Base-by-base conservation (phyloP, 2,113 vertebrate species). In the Heterocephalus glaber region DNA sequence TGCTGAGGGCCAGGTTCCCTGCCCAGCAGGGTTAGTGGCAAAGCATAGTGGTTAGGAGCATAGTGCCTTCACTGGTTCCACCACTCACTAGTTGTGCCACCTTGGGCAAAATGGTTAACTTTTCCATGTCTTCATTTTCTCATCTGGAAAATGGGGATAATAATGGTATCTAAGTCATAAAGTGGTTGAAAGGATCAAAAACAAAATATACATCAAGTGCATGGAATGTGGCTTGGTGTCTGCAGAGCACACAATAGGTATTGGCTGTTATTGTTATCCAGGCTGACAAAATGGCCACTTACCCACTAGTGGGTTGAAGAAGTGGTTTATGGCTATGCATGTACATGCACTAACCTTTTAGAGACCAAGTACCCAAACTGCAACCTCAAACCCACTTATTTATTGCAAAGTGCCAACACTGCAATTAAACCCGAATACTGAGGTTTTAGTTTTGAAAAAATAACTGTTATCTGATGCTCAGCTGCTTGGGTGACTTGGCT, bases 121-220 rank as follows among this genome's bases (percentile, higher is more conserved):
- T 90, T 92, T 20, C 33, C 11, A 12, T 49, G 26, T 35, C 72
- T 94, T 95, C 4, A 35, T 89, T 97, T 94, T 61, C 52, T 86
- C 33, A 96, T 79, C 26, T 77, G 28, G 24, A 66, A 86, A 92
- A 81, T 85, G 12, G 19, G 7, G 4, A 44, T 84, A 84, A 66
- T 70, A 58, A 63, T 44, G 38, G 17, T 60, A 84, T 92, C 30
- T 60, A 30, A 24, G 88, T 88, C 20, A 85, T 58, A 95, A 92
- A 84, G 33, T 38, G 3, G 13, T 76, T 87, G 44, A 84, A 33
- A 94, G 30, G 35, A 68, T 80, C 63, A 70, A 84, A 87, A 80
- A 81, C 58, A 93, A 89, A 96, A 92, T 11, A 14, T 41, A 83
- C 28, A 38, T 22, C 35, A 86, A 89, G 49, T 74, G 56, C 30